Evolutionary conservation across 2,888 invertebrate species (phyloP).

Genomic region (Macaria notata): DNA sequence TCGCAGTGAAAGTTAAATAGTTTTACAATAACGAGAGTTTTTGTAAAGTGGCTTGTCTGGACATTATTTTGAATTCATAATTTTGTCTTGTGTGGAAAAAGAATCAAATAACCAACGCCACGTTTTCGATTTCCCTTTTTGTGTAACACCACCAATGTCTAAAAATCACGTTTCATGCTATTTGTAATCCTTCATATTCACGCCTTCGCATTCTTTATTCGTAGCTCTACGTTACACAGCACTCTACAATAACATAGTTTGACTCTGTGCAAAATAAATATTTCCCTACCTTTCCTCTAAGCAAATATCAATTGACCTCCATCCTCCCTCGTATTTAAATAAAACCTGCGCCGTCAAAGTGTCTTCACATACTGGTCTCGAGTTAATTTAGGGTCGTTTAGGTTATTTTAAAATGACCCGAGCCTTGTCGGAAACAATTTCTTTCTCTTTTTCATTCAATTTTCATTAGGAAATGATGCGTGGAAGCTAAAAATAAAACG

Average conservation of each 20-base stretch:
- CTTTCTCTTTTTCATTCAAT: conserved; percentile 23
- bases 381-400: conserved; percentile 38
- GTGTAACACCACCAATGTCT: too few species aligned
- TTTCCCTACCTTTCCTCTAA: conserved; percentile 42
- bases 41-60: too few species aligned
- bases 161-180: too few species aligned
- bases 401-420: conserved; percentile 39
- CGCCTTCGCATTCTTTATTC: conserved; percentile 6
- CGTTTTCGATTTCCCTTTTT: too few species aligned
- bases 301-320: conserved; percentile 45
- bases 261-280: conserved; percentile 50
- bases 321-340: conserved; percentile 31
- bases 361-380: conserved; percentile 34
- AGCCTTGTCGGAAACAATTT: conserved; percentile 34
- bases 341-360: conserved; percentile 26
- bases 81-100: too few species aligned
- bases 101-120: too few species aligned
- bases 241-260: conserved; percentile 37
- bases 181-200: too few species aligned
- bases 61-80: too few species aligned
- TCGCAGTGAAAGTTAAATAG: too few species aligned
- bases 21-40: too few species aligned
- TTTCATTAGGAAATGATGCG: conserved; percentile 8
- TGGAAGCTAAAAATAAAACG: not conserved
- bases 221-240: conserved; percentile 27